Conservation (phyloP, 2,113 vertebrate species). For the Megaceryle maxima region DNA sequence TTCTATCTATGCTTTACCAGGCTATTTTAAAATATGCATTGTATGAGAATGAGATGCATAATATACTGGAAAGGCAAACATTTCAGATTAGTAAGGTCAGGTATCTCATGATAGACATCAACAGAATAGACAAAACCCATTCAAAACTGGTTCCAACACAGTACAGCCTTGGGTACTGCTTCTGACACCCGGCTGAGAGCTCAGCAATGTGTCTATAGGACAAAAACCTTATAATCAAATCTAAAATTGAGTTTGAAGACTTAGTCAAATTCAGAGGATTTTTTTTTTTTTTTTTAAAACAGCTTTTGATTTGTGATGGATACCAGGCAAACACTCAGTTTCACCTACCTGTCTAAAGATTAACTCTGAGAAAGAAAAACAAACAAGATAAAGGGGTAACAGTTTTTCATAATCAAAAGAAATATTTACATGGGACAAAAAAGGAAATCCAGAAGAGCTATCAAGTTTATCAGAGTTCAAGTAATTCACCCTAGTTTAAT, state of each 20-base stretch:
- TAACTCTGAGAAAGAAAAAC: background rate
- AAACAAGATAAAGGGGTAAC: background rate
- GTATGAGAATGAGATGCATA: background rate
- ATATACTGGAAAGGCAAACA: background rate
- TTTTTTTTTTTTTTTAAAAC: background rate
- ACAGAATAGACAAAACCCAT: background rate
- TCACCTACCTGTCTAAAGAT: background rate
- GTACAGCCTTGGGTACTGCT: fast-evolving
- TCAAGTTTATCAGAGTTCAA: background rate
- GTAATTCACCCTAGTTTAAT: background rate
- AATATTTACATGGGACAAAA: background rate
- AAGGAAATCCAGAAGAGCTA: background rate
- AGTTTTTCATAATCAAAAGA: background rate
- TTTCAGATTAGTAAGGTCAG: background rate
- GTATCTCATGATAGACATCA: background rate
- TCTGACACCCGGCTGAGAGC: background rate
- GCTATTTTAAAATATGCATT: background rate
- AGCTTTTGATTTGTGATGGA: background rate
- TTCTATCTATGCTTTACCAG: background rate
- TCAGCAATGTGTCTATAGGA: background rate
- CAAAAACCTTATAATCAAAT: background rate
- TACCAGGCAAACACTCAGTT: background rate
- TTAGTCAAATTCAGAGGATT: background rate
- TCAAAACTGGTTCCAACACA: background rate
- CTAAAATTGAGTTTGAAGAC: background rate